Evolutionary conservation across 2,797 vertebrate genomes (phyloP).

Genomic region (Mormyrops boulengeri): DNA sequence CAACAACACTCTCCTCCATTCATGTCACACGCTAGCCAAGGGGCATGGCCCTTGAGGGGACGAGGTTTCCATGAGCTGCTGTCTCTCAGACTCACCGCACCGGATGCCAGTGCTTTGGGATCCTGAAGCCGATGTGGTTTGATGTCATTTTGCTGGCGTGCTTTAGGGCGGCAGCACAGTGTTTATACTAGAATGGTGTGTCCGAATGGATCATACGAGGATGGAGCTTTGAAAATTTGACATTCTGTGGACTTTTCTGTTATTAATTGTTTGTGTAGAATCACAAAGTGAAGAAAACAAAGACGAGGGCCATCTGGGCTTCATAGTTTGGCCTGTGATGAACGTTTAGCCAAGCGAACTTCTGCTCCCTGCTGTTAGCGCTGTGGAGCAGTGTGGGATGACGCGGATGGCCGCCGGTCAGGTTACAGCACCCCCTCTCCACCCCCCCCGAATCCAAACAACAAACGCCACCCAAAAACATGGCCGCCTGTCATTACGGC

Average conservation of each 20-base stretch:
- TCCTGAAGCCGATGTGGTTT: not conserved
- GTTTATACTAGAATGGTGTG: not conserved
- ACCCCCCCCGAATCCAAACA: not conserved
- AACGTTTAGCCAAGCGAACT: not conserved
- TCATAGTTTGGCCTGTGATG: not conserved
- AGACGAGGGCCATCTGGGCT: not conserved
- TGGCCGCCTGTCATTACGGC: not conserved
- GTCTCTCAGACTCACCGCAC: not conserved
- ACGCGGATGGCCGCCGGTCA: not conserved
- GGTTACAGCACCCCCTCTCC: not conserved
- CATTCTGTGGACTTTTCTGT: not conserved
- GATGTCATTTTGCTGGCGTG: not conserved
- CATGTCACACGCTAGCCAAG: not conserved
- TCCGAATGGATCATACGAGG: not conserved
- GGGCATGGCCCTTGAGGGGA: not conserved
- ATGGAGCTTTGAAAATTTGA: not conserved
- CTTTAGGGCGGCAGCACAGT: not conserved
- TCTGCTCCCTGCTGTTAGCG: not conserved
- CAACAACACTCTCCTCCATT: not conserved
- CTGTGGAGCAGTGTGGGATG: not conserved
- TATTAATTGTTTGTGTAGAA: not conserved
- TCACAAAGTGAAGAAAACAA: not conserved
- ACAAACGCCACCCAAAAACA: not conserved
- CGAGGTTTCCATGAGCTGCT: not conserved
- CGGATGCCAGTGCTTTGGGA: not conserved